These are phyloP conservation scores for Meriones psammophilus DNA, from an alignment of 2,797 vertebrate species.

Conservation along the genomic window DNA sequence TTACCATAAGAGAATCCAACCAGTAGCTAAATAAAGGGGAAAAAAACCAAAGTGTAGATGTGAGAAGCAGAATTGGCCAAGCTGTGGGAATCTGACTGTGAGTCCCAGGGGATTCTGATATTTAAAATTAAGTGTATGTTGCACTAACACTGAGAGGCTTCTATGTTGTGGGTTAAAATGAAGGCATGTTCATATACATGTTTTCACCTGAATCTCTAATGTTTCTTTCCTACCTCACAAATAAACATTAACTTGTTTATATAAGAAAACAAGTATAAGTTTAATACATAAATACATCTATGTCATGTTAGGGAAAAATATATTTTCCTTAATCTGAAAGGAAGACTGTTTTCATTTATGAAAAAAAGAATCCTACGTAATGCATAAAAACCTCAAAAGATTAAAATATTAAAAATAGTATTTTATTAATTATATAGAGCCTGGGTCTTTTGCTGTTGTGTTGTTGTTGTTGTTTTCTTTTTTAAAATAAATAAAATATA, in stretches of 20 bases:
- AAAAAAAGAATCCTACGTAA: constrained; percentile 61
- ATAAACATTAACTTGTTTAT: constrained; percentile 10
- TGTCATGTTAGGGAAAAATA: constrained; percentile 21
- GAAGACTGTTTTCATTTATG: constrained; percentile 28
- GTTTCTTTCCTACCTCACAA: constrained; percentile 56
- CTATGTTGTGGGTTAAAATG: background rate
- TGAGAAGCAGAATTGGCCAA: constrained; percentile 52
- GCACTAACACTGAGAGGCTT: constrained; percentile 19
- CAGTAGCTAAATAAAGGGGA: constrained; percentile 86
- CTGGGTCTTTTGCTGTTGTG: background rate
- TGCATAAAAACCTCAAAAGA: constrained; percentile 68
- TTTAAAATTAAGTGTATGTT: constrained; percentile 48
- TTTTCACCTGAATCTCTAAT: background rate
- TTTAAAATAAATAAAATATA: constrained; percentile 26
- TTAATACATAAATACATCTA: constrained; percentile 8
- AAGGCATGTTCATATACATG: background rate
- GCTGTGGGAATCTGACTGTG: background rate
- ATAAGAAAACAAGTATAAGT: background rate
- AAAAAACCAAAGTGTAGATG: constrained; percentile 76
- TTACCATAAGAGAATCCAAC: constrained; percentile 85
- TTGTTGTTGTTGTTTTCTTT: background rate
- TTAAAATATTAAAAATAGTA: constrained; percentile 68
- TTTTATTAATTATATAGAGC: background rate
- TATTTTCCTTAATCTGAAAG: constrained; percentile 47
- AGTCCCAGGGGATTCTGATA: background rate